phyloP scores from a whole-genome alignment of 2,888 invertebrate species.

The Pterostichus madidus region DNA sequence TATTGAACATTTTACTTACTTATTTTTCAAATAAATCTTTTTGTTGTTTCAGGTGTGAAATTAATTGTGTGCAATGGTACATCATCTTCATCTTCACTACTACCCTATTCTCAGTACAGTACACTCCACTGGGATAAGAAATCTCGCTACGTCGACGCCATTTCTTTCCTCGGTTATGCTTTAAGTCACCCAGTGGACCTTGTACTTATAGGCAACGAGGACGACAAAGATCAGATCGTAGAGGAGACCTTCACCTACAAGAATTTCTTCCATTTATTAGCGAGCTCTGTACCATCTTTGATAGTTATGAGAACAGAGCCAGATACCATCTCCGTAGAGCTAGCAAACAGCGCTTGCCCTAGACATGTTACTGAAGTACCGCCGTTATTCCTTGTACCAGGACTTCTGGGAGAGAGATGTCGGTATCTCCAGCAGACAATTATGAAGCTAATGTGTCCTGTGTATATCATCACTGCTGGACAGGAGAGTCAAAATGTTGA shows the following conservation, averaged over 20 bases:
- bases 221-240: background rate
- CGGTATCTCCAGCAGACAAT: constrained; percentile 11
- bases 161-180: constrained; percentile 11
- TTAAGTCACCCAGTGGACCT: constrained; percentile 1
- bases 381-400: constrained; percentile 76
- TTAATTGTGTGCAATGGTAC: background rate
- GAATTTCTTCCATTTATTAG: constrained; percentile 29
- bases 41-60: background rate
- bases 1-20: no score
- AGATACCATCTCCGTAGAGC: background rate
- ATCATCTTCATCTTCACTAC: background rate
- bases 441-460: constrained; percentile 3
- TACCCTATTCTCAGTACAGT: background rate
- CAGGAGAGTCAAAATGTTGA: background rate
- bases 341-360: constrained; percentile 71
- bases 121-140: background rate
- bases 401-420: constrained; percentile 72
- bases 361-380: constrained; percentile 74
- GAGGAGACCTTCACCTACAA: constrained; percentile 32
- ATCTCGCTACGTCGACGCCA: constrained; percentile 1
- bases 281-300: constrained; percentile 8
- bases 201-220: background rate
- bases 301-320: background rate
- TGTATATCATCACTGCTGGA: constrained; percentile 23
- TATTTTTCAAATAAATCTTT: background rate